Evolutionary conservation across 2,888 invertebrate species (phyloP).

Genomic region (Rambutsinella grinnellia): DNA sequence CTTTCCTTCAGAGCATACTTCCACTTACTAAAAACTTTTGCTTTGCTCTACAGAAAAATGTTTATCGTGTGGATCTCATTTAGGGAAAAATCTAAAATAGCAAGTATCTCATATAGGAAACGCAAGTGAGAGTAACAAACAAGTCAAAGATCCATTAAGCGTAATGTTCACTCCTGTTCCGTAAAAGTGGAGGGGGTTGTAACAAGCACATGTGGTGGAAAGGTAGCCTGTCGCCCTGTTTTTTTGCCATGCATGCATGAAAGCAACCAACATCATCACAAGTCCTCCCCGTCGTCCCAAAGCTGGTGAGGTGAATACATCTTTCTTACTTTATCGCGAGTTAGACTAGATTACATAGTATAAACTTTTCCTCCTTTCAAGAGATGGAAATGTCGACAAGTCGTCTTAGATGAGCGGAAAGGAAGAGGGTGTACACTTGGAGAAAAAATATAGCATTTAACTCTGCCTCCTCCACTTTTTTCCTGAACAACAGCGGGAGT

Average conservation of each 20-base stretch:
- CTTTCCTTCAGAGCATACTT: conserved; percentile 4
- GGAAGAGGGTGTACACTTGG: not conserved
- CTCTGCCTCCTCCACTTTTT: not conserved
- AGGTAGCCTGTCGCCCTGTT: not conserved
- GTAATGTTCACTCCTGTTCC: not conserved
- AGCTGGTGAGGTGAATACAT: conserved; percentile 9
- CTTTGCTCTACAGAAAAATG: too few species aligned
- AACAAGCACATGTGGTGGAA: not conserved
- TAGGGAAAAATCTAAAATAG: too few species aligned
- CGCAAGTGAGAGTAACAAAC: not conserved
- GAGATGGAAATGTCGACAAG: conserved; percentile 14
- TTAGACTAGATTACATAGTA: too few species aligned
- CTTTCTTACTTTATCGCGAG: conserved; percentile 10
- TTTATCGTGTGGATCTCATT: too few species aligned
- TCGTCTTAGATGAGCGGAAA: not conserved
- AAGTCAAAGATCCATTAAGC: conserved; percentile 42
- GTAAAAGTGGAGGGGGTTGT: not conserved
- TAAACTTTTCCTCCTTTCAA: too few species aligned
- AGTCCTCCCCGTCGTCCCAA: not conserved
- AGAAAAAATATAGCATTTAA: not conserved
- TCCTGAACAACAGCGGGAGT: too few species aligned
- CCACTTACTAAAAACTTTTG: too few species aligned
- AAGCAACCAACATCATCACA: not conserved
- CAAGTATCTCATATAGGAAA: too few species aligned
- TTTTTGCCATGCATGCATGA: not conserved